Evolutionary conservation across 23 tunicate species (phyloP).

Genomic region (Styela clava): DNA sequence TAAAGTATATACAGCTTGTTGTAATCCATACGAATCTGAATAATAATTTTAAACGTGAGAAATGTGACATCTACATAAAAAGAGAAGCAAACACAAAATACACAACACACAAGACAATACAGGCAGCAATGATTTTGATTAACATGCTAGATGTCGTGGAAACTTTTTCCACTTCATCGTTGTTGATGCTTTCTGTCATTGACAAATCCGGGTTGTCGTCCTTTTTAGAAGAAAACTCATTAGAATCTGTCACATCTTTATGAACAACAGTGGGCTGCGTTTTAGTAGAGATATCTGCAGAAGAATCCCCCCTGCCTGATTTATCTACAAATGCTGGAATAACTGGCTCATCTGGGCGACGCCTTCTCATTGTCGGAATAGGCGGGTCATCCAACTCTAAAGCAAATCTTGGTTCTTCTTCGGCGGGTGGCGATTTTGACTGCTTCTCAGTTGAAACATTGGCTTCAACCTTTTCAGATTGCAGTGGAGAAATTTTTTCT

Average conservation of each 20-base stretch:
- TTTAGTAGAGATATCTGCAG: neutral
- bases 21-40: too few species aligned
- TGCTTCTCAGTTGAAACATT: neutral
- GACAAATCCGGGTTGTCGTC: neutral
- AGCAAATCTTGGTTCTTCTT: neutral
- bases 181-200: neutral
- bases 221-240: neutral
- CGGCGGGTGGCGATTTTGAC: neutral
- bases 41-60: too few species aligned
- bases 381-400: constrained; percentile 14
- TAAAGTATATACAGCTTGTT: too few species aligned
- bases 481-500: neutral
- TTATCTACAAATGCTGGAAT: neutral
- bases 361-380: constrained; percentile 24
- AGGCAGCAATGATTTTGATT: constrained; percentile 13
- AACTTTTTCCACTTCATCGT: neutral
- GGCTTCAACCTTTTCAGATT: neutral
- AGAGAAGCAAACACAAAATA: neutral
- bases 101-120: neutral
- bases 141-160: neutral
- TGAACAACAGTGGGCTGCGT: neutral
- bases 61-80: constrained; percentile 8
- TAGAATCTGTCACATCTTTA: neutral
- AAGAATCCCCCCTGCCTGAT: too few species aligned
- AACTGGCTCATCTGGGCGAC: neutral